These are phyloP conservation scores for Verasper variegatus DNA, from an alignment of 2,113 vertebrate species.

Conservation along the genomic window DNA sequence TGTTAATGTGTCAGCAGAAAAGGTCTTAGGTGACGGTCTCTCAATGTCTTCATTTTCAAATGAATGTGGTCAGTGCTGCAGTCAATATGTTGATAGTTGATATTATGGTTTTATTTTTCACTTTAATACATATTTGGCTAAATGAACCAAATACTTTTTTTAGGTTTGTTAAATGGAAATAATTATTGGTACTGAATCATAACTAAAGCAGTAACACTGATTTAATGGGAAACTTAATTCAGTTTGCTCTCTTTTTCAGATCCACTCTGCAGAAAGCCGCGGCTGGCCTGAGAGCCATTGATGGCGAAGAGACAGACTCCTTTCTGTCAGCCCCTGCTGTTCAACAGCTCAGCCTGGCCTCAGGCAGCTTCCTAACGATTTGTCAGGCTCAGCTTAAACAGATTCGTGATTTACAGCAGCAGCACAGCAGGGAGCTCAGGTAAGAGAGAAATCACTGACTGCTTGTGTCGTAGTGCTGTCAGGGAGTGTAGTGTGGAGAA, in stretches of 20 bases:
- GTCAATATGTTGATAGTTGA: not conserved
- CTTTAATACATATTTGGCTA: too few species aligned
- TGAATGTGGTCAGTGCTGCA: not conserved
- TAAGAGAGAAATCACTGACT: conserved; percentile 56
- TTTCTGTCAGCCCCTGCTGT: conserved; percentile 46
- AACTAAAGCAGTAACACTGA: too few species aligned
- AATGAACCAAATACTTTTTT: not conserved
- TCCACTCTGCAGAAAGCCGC: conserved; percentile 78
- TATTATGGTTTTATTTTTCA: too few species aligned
- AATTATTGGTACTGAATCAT: too few species aligned
- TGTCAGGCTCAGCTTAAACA: conserved; percentile 87
- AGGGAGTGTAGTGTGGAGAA: not conserved
- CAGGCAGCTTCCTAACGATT: conserved; percentile 80
- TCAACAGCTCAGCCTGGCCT: conserved; percentile 44
- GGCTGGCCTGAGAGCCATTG: conserved; percentile 81
- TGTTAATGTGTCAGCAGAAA: too few species aligned
- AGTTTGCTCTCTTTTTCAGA: conserved; percentile 71
- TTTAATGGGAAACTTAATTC: too few species aligned
- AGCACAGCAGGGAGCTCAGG: conserved; percentile 76
- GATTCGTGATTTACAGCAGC: conserved; percentile 75
- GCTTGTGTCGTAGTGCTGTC: not conserved
- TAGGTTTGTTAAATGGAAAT: too few species aligned
- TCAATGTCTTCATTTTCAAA: too few species aligned
- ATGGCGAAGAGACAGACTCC: conserved; percentile 76
- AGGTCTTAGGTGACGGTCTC: too few species aligned